Conservation (phyloP, 1,140 invertebrate genomes). For the Frieseomelitta varia region DNA sequence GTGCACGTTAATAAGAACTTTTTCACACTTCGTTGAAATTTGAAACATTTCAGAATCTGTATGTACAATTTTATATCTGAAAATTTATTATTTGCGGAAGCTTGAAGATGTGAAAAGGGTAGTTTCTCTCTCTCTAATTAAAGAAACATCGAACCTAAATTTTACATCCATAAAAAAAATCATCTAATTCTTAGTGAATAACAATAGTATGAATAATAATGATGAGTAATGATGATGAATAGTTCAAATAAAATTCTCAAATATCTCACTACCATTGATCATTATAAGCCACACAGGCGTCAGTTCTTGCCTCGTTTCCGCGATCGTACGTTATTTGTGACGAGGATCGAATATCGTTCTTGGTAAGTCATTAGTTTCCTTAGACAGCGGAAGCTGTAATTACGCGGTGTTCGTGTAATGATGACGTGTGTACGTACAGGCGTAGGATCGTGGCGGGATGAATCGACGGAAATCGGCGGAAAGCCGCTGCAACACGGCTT, state of each 20-base stretch:
- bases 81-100: too few species aligned
- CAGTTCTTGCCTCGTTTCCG: background rate
- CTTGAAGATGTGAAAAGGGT: too few species aligned
- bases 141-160: background rate
- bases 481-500: constrained; percentile 42
- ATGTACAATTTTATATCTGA: too few species aligned
- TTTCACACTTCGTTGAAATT: too few species aligned
- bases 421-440: constrained; percentile 32
- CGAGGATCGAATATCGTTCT: constrained; percentile 50
- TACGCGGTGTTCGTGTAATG: constrained; percentile 52
- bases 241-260: too few species aligned
- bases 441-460: constrained; percentile 41
- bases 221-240: background rate
- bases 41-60: too few species aligned
- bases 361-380: constrained; percentile 56
- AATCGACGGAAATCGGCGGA: constrained; percentile 64
- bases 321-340: background rate
- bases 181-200: background rate
- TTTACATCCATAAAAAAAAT: background rate
- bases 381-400: constrained; percentile 61
- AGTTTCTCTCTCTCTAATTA: too few species aligned
- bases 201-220: background rate
- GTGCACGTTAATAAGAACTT: too few species aligned
- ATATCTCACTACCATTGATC: too few species aligned
- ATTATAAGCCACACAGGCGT: background rate